Evolutionary conservation across 2,888 invertebrate species (phyloP).

Genomic region (Conus canariensis): DNA sequence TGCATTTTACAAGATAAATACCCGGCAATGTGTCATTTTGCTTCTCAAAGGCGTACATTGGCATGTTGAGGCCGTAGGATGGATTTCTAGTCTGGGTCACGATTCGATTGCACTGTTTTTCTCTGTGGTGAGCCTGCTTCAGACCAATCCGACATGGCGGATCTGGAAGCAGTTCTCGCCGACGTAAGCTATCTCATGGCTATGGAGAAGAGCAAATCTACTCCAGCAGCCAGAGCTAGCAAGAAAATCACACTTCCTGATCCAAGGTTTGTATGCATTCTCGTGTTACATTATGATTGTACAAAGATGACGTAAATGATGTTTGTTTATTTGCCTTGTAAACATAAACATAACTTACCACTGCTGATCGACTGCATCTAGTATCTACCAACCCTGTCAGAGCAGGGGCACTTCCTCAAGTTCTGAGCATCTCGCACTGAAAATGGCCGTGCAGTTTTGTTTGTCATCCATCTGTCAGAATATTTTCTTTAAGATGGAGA

Average conservation of each 20-base stretch:
- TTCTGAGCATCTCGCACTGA: slow-evolving; percentile 2
- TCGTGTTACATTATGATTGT: slow-evolving; percentile 20
- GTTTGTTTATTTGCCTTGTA: background rate
- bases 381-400: no score
- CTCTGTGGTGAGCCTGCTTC: slow-evolving; percentile 29
- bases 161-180: slow-evolving; percentile 99
- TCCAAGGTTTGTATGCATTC: slow-evolving; percentile 87
- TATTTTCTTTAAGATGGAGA: no score
- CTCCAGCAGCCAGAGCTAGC: slow-evolving; percentile 99
- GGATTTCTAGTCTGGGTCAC: slow-evolving; percentile 15
- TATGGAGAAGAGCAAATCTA: slow-evolving; percentile 99
- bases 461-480: background rate
- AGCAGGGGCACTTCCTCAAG: background rate
- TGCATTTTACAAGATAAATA: background rate
- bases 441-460: slow-evolving; percentile 26
- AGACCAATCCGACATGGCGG: slow-evolving; percentile 88
- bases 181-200: slow-evolving; percentile 99
- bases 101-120: slow-evolving; percentile 27
- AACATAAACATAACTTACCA: no score
- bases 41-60: background rate
- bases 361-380: no score
- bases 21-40: background rate
- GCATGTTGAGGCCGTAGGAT: slow-evolving; percentile 36
- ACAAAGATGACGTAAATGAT: background rate
- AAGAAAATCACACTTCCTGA: slow-evolving; percentile 99